Evolutionary conservation across 2,113 vertebrate genomes (phyloP), one percentile per base, ranked within the genome.

Genomic region (Clarias macrocephalus): DNA sequence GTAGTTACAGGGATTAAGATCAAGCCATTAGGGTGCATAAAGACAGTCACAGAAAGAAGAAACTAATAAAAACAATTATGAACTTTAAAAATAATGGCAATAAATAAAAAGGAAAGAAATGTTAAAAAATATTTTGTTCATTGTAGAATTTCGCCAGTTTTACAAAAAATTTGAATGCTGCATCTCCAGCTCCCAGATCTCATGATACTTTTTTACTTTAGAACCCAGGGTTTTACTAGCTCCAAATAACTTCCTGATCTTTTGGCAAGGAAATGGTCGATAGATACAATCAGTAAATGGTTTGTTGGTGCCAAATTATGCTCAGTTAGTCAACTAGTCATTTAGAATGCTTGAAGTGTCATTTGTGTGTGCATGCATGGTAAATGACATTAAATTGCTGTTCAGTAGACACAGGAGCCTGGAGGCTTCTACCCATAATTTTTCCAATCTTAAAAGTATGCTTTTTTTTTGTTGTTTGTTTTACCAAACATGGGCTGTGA

Each of bases 21-120:
- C 88, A 95, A 96, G 93, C 95, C 92, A 92, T 95, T 84, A 96
- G 95, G 97, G 96, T 99, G 97, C 97, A 98, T 97, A 97, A 97
- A 97, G 96, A 96, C 92, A 94, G 92, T 94, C 94, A 97, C 95
- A 94, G 92, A 92, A 96, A 96, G 94, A 91, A 93, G 90, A 92
- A 95, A 91, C 89, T 91, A 88, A 92, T 91, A 94, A 95, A 93
- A 91, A 94, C 75, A n/a, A 77, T 77, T 54, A 54, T 77, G 2
- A n/a, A 77, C 48, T 54, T 75, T 28, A 77, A 77, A 77, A 77
- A 54, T 16, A 54, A 54, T n/a, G 48, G 54, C n/a, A 75, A 23
- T 48, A n/a, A 54, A 52, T 5, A 70, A 37, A 68, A 33, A 18
- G 21, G 30, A 15, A 86, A 94, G 91, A 84, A 52, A 48, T 77